A percentile compares a stretch with the other conserved stretches of the same genome.
Conservation (phyloP, 2,888 invertebrate genomes). For the Griposia aprilina region DNA sequence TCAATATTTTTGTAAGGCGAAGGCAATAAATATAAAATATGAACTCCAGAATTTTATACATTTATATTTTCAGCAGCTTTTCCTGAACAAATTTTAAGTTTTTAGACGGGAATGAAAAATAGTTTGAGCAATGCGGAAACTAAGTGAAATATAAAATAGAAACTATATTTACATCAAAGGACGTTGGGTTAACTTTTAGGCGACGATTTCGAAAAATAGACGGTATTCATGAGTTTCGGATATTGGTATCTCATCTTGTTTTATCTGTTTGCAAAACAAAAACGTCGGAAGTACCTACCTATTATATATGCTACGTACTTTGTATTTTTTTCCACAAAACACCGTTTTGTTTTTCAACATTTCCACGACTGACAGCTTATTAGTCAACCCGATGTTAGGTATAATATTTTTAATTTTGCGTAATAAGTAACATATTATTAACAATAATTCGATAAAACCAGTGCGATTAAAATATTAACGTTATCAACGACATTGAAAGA, state of each 20-base stretch:
- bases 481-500: conserved; percentile 67
- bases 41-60: not conserved
- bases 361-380: conserved; percentile 18
- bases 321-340: not conserved
- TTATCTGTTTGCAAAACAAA: not conserved
- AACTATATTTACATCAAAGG: conserved; percentile 4
- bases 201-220: not conserved
- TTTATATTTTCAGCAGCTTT: conserved; percentile 11
- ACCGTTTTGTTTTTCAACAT: not conserved
- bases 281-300: not conserved
- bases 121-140: conserved; percentile 16
- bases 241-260: not conserved
- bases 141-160: conserved; percentile 10
- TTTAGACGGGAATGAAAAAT: conserved; percentile 3
- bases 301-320: not conserved
- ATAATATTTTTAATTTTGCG: conserved; percentile 2
- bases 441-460: conserved; percentile 33
- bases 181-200: not conserved
- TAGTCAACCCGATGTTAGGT: conserved; percentile 15
- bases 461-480: conserved; percentile 43
- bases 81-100: not conserved
- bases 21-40: conserved; percentile 20
- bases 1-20: conserved; percentile 52
- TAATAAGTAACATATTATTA: conserved; percentile 1
- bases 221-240: not conserved